A percentile compares a stretch with the other conserved stretches of the same genome.
phyloP scores from a whole-genome alignment of 1,140 invertebrate species.

The Megalopta genalis region DNA sequence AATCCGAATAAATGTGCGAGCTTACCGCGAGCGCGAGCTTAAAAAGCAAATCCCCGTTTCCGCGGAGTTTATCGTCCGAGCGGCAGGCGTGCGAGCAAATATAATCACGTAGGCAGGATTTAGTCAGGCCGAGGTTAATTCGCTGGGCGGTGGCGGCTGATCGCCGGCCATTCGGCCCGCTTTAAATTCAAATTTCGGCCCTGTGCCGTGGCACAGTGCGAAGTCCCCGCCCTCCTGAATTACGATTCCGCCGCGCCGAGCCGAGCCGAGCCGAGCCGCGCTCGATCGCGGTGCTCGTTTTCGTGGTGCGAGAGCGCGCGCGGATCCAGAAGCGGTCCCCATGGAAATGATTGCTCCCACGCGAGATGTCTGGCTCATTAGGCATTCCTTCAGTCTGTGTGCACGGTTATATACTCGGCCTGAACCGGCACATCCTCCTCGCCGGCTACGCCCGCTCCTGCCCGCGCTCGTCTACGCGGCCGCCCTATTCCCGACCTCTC shows the following conservation, averaged over 20 bases:
- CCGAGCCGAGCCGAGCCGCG: no score
- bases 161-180: conserved; percentile 60
- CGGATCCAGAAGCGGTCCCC: conserved; percentile 47
- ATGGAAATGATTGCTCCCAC: conserved; percentile 69
- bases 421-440: neutral
- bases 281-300: conserved; percentile 1
- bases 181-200: conserved; percentile 66
- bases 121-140: conserved; percentile 56
- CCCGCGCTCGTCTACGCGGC: no score
- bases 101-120: conserved; percentile 56
- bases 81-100: conserved; percentile 33
- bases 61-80: conserved; percentile 40
- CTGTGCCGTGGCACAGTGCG: conserved; percentile 5
- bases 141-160: conserved; percentile 43
- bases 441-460: neutral
- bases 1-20: conserved; percentile 43
- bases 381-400: conserved; percentile 69
- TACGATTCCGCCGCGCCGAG: conserved; percentile 55
- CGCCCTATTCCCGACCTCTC: neutral
- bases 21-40: conserved; percentile 35
- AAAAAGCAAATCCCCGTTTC: conserved; percentile 47
- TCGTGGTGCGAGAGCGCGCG: neutral
- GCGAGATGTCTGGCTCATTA: conserved; percentile 72
- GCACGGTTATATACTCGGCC: conserved; percentile 48
- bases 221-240: conserved; percentile 53